Evolutionary conservation across 2,888 invertebrate species (phyloP), one percentile per base, ranked within the genome.

Genomic region (Crossocerus cetratus): DNA sequence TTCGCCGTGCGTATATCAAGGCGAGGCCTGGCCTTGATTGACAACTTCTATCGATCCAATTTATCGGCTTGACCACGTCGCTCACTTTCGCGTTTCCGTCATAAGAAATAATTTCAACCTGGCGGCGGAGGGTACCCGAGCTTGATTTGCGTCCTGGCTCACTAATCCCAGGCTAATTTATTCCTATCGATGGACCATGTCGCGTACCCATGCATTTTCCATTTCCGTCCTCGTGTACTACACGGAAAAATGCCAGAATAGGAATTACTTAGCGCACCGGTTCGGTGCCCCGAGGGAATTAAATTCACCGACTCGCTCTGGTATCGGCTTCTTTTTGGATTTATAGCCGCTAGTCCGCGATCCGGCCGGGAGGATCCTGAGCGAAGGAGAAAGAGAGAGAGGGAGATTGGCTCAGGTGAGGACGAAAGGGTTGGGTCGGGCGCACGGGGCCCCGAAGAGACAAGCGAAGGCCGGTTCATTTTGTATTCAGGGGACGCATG

Each of bases 401-500:
- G 22, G 23, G 23, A 57, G 49, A 61, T 62, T 64, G 69, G 57
- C 59, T 63, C 72, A 63, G 63, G 45, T 56, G 59, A 72, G 22
- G 70, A 67, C 74, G 65, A 63, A 77, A 63, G 73, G 79, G 65
- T 67, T 55, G 43, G 57, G 62, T 55, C 32, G 61, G 65, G 67
- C 22, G 62, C 53, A 18, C 44, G 57, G 55, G 74, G 56, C 73
- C 74, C 72, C 79, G 67, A 76, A 69, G 67, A 72, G 63, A n/a
- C 66, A 64, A 74, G 72, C 73, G 68, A 78, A 66, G 69, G 76
- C 77, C 69, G 83, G 81, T 84, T 89, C 87, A 90, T 90, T 89
- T 86, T 77, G 90, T 87, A 90, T 90, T 90, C 90, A 88, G 89
- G 84, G 76, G 83, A 86, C 88, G 89, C 89, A 85, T 89, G 89